phyloP scores from a whole-genome alignment of 35 echinoderm and acorn worm genomes.

The Heliocidaris erythrogramma region DNA sequence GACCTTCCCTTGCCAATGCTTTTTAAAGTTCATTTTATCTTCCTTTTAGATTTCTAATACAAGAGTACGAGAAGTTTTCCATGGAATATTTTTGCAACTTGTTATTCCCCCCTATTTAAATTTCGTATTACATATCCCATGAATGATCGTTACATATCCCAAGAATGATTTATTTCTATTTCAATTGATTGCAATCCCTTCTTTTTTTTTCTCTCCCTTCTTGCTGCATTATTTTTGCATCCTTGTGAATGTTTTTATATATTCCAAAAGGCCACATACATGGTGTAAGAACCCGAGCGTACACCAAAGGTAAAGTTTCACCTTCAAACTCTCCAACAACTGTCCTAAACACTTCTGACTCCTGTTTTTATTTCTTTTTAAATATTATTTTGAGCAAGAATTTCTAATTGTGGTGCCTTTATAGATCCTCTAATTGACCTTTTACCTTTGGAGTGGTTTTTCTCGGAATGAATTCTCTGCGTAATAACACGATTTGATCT shows the following conservation, averaged over 20 bases:
- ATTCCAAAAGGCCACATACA: neutral
- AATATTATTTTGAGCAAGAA: neutral
- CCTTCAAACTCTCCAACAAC: neutral
- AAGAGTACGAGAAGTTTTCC: neutral
- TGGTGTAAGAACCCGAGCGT: neutral
- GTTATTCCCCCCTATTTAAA: neutral
- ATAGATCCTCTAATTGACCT: neutral
- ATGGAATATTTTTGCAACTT: neutral
- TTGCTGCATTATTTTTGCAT: neutral
- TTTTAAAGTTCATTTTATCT: neutral
- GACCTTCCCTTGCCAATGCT: neutral
- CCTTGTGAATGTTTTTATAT: slow-evolving; percentile 6
- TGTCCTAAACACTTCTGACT: neutral
- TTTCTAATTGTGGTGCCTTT: slow-evolving; percentile 15
- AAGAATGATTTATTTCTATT: slow-evolving; percentile 1
- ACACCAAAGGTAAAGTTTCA: neutral
- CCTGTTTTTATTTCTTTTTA: neutral
- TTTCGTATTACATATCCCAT: neutral
- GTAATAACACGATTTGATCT: neutral
- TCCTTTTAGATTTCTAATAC: neutral
- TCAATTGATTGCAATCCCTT: slow-evolving; percentile 4
- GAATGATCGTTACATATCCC: neutral
- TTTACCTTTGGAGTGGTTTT: neutral
- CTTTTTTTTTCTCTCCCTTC: neutral
- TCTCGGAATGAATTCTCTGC: slow-evolving; percentile 1